Evolutionary conservation across 2,888 invertebrate species (phyloP), one percentile per base, ranked within the genome.

Genomic region (Smittia sp.): DNA sequence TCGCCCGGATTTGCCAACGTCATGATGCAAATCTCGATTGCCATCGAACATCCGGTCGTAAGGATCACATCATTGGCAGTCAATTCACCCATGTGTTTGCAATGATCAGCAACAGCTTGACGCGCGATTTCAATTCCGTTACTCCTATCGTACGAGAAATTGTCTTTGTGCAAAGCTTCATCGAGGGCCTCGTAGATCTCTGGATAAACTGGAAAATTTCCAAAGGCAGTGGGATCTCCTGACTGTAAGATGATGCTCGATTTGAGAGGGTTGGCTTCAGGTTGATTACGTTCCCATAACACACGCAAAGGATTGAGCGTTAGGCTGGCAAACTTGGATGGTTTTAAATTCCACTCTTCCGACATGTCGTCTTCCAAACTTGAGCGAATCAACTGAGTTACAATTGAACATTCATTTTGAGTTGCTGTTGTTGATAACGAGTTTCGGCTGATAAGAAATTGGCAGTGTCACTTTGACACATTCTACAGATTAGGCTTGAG

Each of bases 1-100:
- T 97, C 93, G 18, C 95, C 96, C 4, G 90, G 86, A 79, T 93
- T 90, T 1, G 94, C 96, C 75, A 99, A 80, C 0, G 89, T 94
- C 11, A 92, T 88, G 77, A 99, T 93, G 80, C 93, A 94, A 77
- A 98, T 85, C 79, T 99, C 98, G 76, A 99, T 84, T 0, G 98
- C 93, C 77, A 95, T 92, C 0, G 98, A 98, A 80, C 97, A 97
- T 32, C 99, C 99, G 79, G 94, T 95, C 81, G 96, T 94, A 73
- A 99, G 85, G 73, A 98, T 87, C 11, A 99, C 90, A 81, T 99
- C 96, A 83, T 88, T 86, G 0, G 83, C 73, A 46, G 83, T 79
- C 20, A 87, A 84, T 74, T 82, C 79, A 11, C 81, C 80, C 79
- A 90, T 89, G 13, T 81, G 88, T 1, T 90, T 89, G 76, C 91